Evolutionary conservation across 2,888 invertebrate species (phyloP).

Genomic region (Protophormia terraenovae): DNA sequence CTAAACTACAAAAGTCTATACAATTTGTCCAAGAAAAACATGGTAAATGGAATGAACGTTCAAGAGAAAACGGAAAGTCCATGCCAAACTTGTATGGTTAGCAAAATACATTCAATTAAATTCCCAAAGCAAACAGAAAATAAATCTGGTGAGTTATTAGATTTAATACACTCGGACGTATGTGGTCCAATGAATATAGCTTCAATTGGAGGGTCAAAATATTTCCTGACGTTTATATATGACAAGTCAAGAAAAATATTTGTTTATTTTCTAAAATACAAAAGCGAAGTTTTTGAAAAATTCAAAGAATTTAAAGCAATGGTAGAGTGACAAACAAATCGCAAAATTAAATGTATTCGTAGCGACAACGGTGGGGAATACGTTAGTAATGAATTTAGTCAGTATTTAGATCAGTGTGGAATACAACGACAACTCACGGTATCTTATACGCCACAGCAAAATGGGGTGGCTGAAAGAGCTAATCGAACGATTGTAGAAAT

Average conservation of each 20-base stretch:
- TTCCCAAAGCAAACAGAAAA: too few relatives aligned
- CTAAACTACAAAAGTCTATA: too few relatives aligned
- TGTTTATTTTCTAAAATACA: conserved; percentile 28
- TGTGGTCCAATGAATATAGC: background rate
- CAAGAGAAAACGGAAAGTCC: background rate
- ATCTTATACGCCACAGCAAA: conserved; percentile 69
- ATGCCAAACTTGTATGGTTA: background rate
- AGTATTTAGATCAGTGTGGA: conserved; percentile 55
- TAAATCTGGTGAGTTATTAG: too few relatives aligned
- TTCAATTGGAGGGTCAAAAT: conserved; percentile 8
- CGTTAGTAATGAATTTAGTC: conserved; percentile 41
- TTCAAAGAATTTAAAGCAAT: conserved; percentile 38
- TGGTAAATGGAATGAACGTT: background rate
- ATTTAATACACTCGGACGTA: too few relatives aligned
- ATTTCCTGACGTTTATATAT: background rate
- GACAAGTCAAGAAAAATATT: background rate
- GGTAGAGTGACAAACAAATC: conserved; percentile 46
- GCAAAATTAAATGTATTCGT: conserved; percentile 10
- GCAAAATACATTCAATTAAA: background rate
- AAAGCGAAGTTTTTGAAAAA: conserved; percentile 43
- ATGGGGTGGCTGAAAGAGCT: conserved; percentile 66
- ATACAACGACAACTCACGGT: conserved; percentile 64
- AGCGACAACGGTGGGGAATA: conserved; percentile 55
- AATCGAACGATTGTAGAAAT: conserved; percentile 70
- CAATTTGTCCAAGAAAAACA: background rate